Base-by-base conservation (phyloP, 2,888 invertebrate species). In the Choreutis nemorana region DNA sequence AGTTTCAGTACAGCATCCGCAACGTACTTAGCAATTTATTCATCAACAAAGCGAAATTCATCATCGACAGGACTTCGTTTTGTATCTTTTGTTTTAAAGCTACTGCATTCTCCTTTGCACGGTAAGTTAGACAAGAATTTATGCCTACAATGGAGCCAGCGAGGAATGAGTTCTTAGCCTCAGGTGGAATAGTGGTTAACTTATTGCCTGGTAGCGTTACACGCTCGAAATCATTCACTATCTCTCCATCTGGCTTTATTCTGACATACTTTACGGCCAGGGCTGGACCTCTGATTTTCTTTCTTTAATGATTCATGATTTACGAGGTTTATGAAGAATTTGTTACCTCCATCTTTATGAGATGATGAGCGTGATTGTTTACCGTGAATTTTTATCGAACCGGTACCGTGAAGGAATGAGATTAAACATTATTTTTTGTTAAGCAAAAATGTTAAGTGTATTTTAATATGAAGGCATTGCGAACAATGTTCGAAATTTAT, bases 191-290 rank as follows among this genome's bases (percentile, higher is more conserved):
- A 51, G 50, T 49, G 41, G 39, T 50, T 53, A 54, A 65, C 49
- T 61, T 64, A 67, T 60, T 51, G 50, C 48, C 51, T 53, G 49
- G 64, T 60, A 62, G 67, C 60, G 45, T 57, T 65, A 56, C 60
- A 52, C 43, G 58, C 44, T 48, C 49, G 42, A 49, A 64, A 58
- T 60, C 65, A 56, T 53, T 55, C 56, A 45, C 60, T 68, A 72
- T 73, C 71, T 59, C 41, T 44, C 50, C 64, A 72, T 73, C 71
- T 67, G 53, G 55, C 43, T 50, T 45, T 43, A 42, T 55, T 50
- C 49, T 60, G 64, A 65, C 60, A 53, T 64, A 53, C 45, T 68
- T 71, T 70, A 71, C 55, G 56, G 49, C 54, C 59, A 57, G 54
- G 53, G 53, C 47, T 60, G 54, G 44, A 41, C 45, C 51, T 40